Percentiles rank a stretch among this genome's conserved stretches.
phyloP scores from a whole-genome alignment of 2,888 invertebrate species.

The Drosophila nigritarsus region DNA sequence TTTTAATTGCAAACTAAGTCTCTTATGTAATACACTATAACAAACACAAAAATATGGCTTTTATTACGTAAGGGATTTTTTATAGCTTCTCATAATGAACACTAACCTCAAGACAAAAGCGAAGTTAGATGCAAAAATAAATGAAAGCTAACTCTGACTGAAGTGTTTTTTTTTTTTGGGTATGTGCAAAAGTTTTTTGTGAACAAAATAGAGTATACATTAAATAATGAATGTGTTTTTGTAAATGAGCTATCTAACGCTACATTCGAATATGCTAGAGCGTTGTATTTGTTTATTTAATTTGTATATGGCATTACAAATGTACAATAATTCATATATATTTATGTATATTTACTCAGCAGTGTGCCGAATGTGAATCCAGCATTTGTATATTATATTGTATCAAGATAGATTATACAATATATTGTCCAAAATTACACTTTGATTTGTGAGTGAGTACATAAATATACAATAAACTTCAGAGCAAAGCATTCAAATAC shows the following conservation, averaged over 20 bases:
- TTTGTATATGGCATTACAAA: not conserved
- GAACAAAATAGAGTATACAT: not conserved
- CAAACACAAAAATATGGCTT: not conserved
- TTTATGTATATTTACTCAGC: constrained; percentile 7
- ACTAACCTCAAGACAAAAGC: not conserved
- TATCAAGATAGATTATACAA: not conserved
- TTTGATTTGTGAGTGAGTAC: not conserved
- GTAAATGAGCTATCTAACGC: constrained; percentile 28
- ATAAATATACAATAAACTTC: not conserved
- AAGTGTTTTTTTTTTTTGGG: not conserved
- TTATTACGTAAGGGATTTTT: not conserved
- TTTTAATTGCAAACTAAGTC: not conserved
- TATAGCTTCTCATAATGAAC: not conserved
- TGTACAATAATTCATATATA: constrained; percentile 15
- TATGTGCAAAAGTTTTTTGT: not conserved
- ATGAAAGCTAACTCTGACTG: not conserved
- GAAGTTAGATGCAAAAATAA: not conserved
- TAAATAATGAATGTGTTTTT: constrained; percentile 1
- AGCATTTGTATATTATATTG: constrained; percentile 3
- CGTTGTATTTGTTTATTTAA: not conserved
- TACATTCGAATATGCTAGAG: constrained; percentile 13
- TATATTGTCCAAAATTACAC: constrained; percentile 20
- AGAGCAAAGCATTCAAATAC: not conserved
- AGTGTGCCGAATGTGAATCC: constrained; percentile 9
- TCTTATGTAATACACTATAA: not conserved